phyloP scores from a whole-genome alignment of 1,140 invertebrate species.

The Eulimnadia texana region DNA sequence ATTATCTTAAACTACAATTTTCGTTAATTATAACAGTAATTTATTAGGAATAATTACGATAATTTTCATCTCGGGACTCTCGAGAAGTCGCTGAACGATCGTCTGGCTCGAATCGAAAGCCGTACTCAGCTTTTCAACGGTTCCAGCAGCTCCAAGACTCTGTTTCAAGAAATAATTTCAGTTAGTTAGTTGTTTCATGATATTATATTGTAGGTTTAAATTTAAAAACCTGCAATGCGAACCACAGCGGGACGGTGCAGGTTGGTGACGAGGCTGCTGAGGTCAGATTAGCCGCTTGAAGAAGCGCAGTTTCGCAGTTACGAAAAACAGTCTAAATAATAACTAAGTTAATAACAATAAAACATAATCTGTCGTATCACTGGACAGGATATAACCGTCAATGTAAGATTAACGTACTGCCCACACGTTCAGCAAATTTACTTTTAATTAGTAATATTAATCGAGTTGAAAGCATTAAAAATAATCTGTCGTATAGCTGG shows the following conservation, averaged over 20 bases:
- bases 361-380: no score
- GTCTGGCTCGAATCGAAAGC: slow-evolving; percentile 60
- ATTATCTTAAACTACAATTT: not conserved
- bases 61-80: slow-evolving; percentile 4
- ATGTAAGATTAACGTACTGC: no score
- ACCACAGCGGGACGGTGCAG: slow-evolving; percentile 64
- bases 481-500: no score
- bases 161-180: slow-evolving; percentile 17
- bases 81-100: slow-evolving; percentile 41
- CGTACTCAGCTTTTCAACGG: slow-evolving; percentile 51
- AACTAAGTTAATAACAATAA: slow-evolving; percentile 14
- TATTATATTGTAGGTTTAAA: no score
- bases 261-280: slow-evolving; percentile 9
- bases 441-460: no score
- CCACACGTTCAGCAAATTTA: no score
- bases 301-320: slow-evolving; percentile 27
- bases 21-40: not conserved
- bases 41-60: not conserved
- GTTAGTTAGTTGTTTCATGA: not conserved
- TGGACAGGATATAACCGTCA: no score
- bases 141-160: slow-evolving; percentile 52
- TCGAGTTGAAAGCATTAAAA: no score
- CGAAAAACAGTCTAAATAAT: slow-evolving; percentile 35
- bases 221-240: slow-evolving; percentile 49
- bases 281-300: slow-evolving; percentile 6